Conservation (phyloP, 2,113 vertebrate species). For the Tichodroma muraria region DNA sequence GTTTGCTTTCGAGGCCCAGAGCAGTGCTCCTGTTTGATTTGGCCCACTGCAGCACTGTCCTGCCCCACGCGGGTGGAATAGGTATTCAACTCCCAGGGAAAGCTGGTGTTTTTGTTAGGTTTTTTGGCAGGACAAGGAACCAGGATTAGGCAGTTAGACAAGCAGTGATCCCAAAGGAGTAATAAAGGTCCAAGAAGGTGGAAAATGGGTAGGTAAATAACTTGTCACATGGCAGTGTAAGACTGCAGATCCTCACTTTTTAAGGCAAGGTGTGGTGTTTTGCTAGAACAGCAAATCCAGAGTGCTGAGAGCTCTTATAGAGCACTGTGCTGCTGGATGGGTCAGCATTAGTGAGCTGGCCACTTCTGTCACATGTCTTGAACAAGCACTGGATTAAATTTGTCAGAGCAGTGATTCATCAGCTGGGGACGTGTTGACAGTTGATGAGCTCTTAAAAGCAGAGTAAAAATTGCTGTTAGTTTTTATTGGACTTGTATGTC, state of each 20-base stretch:
- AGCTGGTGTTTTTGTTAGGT: not conserved
- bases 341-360: not conserved
- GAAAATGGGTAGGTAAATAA: conserved; percentile 19
- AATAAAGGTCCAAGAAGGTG: not conserved
- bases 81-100: not conserved
- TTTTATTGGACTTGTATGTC: not conserved
- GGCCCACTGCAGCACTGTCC: not conserved
- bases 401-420: conserved; percentile 53
- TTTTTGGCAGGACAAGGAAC: not conserved
- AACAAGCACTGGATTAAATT: not conserved
- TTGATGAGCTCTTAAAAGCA: conserved; percentile 23
- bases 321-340: not conserved
- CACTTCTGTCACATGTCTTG: not conserved
- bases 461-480: not conserved
- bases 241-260: not conserved
- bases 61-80: not conserved
- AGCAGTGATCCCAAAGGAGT: not conserved
- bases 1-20: not conserved
- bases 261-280: not conserved
- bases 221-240: not conserved
- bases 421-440: not conserved
- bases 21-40: not conserved
- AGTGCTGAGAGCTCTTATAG: not conserved
- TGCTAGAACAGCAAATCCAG: not conserved
- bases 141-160: not conserved